These are phyloP conservation scores for Tachina lurida DNA, from an alignment of 2,888 invertebrate genomes.

Conservation along the genomic window DNA sequence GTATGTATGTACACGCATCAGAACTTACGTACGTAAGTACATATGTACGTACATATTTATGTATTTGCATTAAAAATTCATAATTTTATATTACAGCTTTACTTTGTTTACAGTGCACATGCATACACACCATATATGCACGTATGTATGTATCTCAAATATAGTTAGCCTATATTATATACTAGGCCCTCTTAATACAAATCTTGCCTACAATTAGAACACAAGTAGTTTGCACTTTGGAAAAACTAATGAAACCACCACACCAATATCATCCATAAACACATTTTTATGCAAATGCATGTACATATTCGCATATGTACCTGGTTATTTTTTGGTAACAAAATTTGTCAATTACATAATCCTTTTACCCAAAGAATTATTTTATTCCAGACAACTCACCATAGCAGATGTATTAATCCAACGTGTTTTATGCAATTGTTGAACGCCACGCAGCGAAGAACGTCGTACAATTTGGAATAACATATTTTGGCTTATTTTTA, in stretches of 20 bases:
- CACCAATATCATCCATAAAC: background rate
- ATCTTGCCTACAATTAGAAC: too few species aligned
- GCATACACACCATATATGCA: too few species aligned
- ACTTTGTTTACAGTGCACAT: slow-evolving; percentile 4
- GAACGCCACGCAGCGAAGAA: slow-evolving; percentile 77
- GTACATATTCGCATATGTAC: background rate
- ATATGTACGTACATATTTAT: background rate
- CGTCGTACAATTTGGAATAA: slow-evolving; percentile 77
- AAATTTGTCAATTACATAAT: slow-evolving; percentile 55
- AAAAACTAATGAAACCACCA: background rate
- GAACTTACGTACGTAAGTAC: background rate
- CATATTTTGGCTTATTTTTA: slow-evolving; percentile 74
- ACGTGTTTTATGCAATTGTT: slow-evolving; percentile 76
- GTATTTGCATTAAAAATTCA: background rate
- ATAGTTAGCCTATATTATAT: too few species aligned
- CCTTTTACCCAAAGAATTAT: slow-evolving; percentile 11
- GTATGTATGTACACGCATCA: too few species aligned
- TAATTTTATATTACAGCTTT: background rate
- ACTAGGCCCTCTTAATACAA: too few species aligned
- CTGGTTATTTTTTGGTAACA: background rate
- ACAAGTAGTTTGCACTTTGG: too few species aligned
- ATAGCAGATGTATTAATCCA: slow-evolving; percentile 73
- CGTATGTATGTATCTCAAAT: too few species aligned
- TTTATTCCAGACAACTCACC: slow-evolving; percentile 62
- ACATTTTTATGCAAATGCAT: background rate